Percentiles rank a stretch among this genome's conserved stretches.
Evolutionary conservation across 2,113 vertebrate genomes (phyloP).

Genomic region (Gobio gobio): DNA sequence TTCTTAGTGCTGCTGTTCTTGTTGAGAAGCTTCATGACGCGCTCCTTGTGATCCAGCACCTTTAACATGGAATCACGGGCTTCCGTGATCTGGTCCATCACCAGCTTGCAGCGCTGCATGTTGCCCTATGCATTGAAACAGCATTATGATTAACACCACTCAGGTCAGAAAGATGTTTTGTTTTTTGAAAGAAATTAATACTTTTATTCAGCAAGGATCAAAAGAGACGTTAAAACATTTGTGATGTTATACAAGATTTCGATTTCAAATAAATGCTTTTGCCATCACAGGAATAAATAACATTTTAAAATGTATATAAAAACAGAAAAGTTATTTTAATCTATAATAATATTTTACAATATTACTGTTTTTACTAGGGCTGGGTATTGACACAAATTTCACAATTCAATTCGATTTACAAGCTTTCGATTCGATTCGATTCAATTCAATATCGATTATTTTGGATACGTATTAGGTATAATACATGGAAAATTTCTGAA

Average conservation of each 20-base stretch:
- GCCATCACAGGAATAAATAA: neutral
- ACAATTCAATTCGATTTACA: no score
- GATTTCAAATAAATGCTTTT: neutral
- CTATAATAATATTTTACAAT: neutral
- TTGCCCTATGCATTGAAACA: constrained; percentile 84
- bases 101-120: constrained; percentile 98
- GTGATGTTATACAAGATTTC: neutral
- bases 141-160: neutral
- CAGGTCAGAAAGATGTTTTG: neutral
- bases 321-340: neutral
- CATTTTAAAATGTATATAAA: neutral
- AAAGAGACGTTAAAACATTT: neutral
- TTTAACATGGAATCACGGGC: constrained; percentile 99
- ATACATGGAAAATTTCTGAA: no score
- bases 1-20: constrained; percentile 95
- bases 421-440: no score
- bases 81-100: constrained; percentile 99
- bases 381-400: no score
- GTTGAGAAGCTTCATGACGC: constrained; percentile 96
- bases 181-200: no score
- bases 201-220: no score
- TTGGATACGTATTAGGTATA: no score
- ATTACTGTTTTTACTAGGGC: neutral
- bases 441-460: no score
- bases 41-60: constrained; percentile 96